A percentile compares a stretch with the other conserved stretches of the same genome.
Evolutionary conservation across 2,797 vertebrate species (phyloP).

Genomic region (Hydrolagus colliei): DNA sequence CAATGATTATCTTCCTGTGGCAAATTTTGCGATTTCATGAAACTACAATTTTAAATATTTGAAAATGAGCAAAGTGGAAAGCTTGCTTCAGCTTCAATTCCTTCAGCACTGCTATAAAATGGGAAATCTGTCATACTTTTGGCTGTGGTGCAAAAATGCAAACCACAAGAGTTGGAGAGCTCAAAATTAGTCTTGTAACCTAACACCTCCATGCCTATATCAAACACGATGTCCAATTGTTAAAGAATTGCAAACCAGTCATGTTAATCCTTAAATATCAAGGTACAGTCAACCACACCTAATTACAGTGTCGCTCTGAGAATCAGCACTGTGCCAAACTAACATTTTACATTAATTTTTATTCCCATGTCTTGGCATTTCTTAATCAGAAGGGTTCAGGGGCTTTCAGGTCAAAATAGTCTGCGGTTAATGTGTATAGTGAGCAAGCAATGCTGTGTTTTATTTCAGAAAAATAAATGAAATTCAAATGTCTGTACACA

Average conservation of each 20-base stretch:
- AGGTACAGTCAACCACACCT: background rate
- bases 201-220: background rate
- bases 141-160: slow-evolving; percentile 16
- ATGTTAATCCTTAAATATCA: slow-evolving; percentile 1
- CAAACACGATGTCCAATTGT: slow-evolving; percentile 8
- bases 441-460: background rate
- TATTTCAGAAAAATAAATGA: slow-evolving; percentile 9
- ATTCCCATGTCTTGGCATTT: background rate
- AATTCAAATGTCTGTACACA: background rate
- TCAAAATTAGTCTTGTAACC: slow-evolving; percentile 13
- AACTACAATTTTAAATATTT: background rate
- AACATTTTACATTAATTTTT: slow-evolving; percentile 10
- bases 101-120: background rate
- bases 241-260: background rate
- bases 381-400: background rate
- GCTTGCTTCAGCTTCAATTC: background rate
- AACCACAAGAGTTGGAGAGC: slow-evolving; percentile 1
- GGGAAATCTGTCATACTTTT: slow-evolving; percentile 19
- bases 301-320: background rate
- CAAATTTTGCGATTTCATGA: background rate
- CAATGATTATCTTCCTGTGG: slow-evolving; percentile 9
- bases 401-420: background rate
- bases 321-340: background rate
- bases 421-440: background rate
- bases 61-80: slow-evolving; percentile 16